These are phyloP conservation scores for Manis crassicaudata DNA, from an alignment of 2,797 vertebrate species.

Conservation along the genomic window DNA sequence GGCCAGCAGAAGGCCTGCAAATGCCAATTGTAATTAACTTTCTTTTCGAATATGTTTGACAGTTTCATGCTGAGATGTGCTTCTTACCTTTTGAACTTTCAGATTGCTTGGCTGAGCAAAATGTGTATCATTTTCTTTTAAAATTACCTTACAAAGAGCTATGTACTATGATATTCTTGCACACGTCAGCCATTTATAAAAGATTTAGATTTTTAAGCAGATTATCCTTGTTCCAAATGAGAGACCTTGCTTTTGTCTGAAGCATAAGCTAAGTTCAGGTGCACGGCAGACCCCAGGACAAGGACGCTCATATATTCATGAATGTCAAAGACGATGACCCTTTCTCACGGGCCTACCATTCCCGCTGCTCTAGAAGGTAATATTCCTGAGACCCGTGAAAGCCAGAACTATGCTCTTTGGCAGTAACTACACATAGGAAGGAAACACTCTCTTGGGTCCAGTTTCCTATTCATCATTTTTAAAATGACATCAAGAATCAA, in stretches of 20 bases:
- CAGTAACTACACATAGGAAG: conserved; percentile 54
- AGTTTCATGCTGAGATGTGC: conserved; percentile 77
- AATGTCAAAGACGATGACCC: conserved; percentile 72
- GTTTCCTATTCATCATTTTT: conserved; percentile 78
- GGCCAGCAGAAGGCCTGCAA: conserved; percentile 73
- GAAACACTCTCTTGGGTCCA: conserved; percentile 68
- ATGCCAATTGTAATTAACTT: conserved; percentile 76
- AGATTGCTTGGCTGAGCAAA: conserved; percentile 81
- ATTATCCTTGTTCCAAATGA: conserved; percentile 79
- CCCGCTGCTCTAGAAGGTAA: conserved; percentile 68
- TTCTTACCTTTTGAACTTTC: conserved; percentile 83
- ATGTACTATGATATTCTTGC: conserved; percentile 72
- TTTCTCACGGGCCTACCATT: conserved; percentile 52
- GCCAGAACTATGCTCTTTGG: conserved; percentile 65
- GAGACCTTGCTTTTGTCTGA: conserved; percentile 78
- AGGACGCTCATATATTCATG: conserved; percentile 75
- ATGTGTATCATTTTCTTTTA: conserved; percentile 76
- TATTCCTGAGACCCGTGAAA: conserved; percentile 51
- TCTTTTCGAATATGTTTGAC: conserved; percentile 79
- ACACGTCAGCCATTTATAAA: conserved; percentile 78
- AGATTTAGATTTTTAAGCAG: conserved; percentile 80
- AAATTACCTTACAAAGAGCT: conserved; percentile 78
- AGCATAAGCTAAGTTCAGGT: conserved; percentile 67
- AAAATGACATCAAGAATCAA: conserved; percentile 81
- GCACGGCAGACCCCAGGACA: conserved; percentile 60